These are phyloP conservation scores for Urosaurus nigricauda DNA, from an alignment of 2,797 vertebrate genomes.

Conservation along the genomic window DNA sequence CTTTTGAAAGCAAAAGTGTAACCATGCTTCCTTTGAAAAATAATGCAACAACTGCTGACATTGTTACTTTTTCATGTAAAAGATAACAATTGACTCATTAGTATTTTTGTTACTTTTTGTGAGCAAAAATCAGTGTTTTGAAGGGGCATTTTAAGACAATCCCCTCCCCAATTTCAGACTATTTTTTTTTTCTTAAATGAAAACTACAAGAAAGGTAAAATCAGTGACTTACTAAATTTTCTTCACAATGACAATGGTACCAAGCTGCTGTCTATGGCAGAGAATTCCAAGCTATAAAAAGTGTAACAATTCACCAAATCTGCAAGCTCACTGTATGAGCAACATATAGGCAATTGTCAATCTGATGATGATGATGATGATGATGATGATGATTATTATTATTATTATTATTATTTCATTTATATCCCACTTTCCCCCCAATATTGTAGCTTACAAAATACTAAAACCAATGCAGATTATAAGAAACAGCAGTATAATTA, in stretches of 20 bases:
- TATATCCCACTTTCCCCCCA: too few species aligned
- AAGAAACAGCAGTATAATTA: too few species aligned
- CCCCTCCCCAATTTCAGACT: neutral
- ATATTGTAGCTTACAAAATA: too few species aligned
- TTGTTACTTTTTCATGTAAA: neutral
- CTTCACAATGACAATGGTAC: neutral
- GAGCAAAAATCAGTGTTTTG: conserved; percentile 18
- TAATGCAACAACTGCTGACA: neutral
- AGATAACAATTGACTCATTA: too few species aligned
- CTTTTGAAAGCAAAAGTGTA: neutral
- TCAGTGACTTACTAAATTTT: neutral
- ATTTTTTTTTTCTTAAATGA: neutral
- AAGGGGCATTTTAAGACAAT: neutral
- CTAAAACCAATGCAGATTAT: too few species aligned
- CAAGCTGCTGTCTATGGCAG: neutral
- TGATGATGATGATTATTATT: too few species aligned
- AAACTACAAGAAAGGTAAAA: neutral
- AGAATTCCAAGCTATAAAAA: neutral
- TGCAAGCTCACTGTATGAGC: conserved; percentile 36
- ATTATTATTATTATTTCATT: too few species aligned
- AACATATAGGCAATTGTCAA: neutral
- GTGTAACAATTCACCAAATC: neutral
- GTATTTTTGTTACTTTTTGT: too few species aligned
- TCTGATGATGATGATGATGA: too few species aligned
- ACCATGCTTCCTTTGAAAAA: neutral